Conservation (phyloP, 2,113 vertebrate species). For the Pseudonaja textilis region DNA sequence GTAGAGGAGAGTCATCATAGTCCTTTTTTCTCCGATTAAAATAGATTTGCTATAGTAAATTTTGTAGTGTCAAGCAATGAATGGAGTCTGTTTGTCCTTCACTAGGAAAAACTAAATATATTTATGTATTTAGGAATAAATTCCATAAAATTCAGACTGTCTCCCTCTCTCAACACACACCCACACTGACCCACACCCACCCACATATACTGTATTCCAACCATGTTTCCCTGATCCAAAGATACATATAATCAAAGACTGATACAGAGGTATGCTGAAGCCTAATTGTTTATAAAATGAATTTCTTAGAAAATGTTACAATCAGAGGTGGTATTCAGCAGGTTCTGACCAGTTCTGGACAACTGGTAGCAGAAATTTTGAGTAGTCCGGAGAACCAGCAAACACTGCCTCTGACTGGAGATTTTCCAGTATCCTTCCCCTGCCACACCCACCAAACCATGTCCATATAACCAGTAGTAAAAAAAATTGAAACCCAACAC, state of each 20-base stretch:
- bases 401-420: too few relatives aligned
- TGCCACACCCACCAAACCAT: too few relatives aligned
- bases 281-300: background rate
- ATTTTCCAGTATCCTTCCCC: too few relatives aligned
- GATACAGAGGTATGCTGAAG: too few relatives aligned
- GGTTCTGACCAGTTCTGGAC: too few relatives aligned
- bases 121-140: background rate
- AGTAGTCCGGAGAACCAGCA: too few relatives aligned
- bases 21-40: background rate
- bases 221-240: background rate
- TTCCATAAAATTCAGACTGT: background rate
- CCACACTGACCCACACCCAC: too few relatives aligned
- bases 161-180: too few relatives aligned
- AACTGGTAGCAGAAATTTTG: too few relatives aligned
- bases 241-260: background rate
- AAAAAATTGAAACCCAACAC: too few relatives aligned
- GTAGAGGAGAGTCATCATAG: background rate
- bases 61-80: background rate
- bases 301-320: background rate
- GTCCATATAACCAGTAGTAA: too few relatives aligned
- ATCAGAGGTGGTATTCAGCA: too few relatives aligned
- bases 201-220: background rate
- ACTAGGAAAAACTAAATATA: background rate
- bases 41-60: background rate
- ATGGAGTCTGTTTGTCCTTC: background rate